Conservation (phyloP, 2,113 vertebrate genomes). For the Peromyscus leucopus region DNA sequence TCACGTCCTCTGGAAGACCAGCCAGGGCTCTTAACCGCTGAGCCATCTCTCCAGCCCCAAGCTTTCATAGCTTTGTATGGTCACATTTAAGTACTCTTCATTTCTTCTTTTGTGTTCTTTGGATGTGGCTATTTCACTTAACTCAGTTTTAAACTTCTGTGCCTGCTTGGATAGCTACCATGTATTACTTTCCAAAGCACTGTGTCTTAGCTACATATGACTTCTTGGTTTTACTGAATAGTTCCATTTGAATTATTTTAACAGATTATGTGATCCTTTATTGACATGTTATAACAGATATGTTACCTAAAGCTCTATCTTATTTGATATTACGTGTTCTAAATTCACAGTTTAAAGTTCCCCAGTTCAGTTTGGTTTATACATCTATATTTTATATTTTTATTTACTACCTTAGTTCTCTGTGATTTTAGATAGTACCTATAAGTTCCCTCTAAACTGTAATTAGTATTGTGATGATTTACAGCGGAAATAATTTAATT, state of each 20-base stretch:
- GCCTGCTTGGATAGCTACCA: background rate
- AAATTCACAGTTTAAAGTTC: background rate
- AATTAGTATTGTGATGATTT: background rate
- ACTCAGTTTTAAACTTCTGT: background rate
- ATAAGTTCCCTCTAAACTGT: background rate
- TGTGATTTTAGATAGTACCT: conserved; percentile 13
- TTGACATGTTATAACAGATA: background rate
- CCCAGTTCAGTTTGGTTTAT: background rate
- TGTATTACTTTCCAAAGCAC: background rate
- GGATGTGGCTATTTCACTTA: background rate
- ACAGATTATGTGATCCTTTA: background rate
- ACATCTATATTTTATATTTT: background rate
- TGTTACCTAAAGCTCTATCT: background rate
- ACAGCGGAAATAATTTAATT: background rate
- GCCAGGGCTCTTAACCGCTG: no score
- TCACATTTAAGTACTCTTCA: background rate
- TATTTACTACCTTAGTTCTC: background rate
- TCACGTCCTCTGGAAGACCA: no score
- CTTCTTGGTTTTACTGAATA: background rate
- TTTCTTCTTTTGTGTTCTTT: background rate
- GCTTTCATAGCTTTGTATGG: background rate
- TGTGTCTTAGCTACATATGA: background rate
- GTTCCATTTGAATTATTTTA: conserved; percentile 17
- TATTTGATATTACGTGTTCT: background rate
- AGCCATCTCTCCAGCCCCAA: no score